Conservation (phyloP, 2,888 invertebrate genomes). For the Diaphora mendica region DNA sequence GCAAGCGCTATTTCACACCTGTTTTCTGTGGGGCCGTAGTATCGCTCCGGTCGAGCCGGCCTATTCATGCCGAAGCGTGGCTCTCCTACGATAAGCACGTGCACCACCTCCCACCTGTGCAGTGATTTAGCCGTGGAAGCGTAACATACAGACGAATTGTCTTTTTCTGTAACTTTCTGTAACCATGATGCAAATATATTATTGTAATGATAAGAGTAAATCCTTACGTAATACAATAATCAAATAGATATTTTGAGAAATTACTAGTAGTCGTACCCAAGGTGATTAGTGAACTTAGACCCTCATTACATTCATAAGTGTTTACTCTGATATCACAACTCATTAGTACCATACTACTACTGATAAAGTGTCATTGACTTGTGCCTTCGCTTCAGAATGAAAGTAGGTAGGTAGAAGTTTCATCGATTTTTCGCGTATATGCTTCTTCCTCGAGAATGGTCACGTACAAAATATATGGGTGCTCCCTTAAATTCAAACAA, state of each 20-base stretch:
- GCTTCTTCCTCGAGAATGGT: neutral
- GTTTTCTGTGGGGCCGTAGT: no score
- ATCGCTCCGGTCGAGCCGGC: no score
- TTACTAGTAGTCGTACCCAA: neutral
- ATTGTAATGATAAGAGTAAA: neutral
- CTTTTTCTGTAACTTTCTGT: no score
- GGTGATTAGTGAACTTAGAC: neutral
- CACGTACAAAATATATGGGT: neutral
- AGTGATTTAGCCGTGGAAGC: no score
- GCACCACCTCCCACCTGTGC: no score
- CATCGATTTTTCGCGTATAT: neutral
- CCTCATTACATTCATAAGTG: neutral
- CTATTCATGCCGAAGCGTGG: no score
- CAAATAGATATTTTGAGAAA: neutral
- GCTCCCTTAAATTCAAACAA: neutral
- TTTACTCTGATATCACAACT: neutral
- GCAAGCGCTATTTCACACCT: no score
- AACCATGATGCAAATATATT: neutral
- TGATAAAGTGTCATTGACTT: neutral
- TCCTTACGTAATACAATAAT: neutral
- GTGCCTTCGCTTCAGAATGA: neutral
- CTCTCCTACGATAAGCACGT: no score
- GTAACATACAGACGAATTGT: no score
- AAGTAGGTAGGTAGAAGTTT: neutral
- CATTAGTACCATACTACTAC: neutral